These are phyloP conservation scores for Chamaea fasciata DNA, from an alignment of 2,113 vertebrate species.

Conservation along the genomic window DNA sequence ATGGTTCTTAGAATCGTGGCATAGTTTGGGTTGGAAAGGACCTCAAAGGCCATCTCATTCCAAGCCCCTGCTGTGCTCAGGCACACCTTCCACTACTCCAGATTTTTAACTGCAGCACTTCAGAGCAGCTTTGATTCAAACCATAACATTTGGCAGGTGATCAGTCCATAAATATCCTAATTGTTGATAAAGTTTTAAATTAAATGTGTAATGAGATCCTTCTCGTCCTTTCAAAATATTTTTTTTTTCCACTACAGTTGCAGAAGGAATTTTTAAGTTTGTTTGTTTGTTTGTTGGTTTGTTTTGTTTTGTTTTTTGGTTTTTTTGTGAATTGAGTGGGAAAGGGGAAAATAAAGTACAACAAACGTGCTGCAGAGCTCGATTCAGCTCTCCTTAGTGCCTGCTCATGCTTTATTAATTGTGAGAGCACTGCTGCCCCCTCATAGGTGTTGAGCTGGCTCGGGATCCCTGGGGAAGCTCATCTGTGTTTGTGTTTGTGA, in stretches of 20 bases:
- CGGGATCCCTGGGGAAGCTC: background rate
- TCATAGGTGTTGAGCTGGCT: constrained; percentile 23
- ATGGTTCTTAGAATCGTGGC: background rate
- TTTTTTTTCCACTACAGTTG: background rate
- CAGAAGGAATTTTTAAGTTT: background rate
- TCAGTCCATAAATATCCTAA: constrained; percentile 25
- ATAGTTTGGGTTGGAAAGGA: background rate
- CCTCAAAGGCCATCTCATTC: background rate
- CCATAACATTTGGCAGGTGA: background rate
- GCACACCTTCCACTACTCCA: background rate
- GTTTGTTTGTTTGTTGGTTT: too few relatives aligned
- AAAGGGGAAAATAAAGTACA: background rate
- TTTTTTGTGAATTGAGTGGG: background rate
- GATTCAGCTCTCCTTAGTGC: background rate
- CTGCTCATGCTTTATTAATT: background rate
- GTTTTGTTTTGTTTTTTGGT: background rate
- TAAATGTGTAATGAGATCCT: background rate
- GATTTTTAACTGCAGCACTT: background rate
- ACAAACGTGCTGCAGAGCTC: background rate
- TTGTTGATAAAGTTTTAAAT: background rate
- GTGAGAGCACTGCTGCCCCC: background rate
- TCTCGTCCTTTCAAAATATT: background rate
- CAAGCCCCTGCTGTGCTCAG: background rate
- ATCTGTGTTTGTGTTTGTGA: constrained; percentile 53
- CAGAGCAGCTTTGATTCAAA: constrained; percentile 6